These are phyloP conservation scores for Lophotis ruficrista DNA, from an alignment of 2,113 vertebrate genomes.

Conservation along the genomic window DNA sequence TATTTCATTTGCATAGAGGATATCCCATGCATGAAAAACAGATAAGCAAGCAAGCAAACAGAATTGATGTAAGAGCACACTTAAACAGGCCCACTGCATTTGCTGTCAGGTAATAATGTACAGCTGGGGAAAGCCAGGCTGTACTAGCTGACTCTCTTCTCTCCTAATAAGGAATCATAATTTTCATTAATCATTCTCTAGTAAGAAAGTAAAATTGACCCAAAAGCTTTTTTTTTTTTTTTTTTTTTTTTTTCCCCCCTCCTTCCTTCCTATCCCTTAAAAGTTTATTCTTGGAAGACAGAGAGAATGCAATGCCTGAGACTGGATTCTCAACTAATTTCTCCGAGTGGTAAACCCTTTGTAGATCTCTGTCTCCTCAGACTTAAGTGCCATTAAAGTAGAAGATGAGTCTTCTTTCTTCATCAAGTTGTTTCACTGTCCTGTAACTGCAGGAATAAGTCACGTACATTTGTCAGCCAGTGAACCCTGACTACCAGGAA, in stretches of 20 bases:
- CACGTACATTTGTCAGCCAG: not conserved
- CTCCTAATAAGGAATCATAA: not conserved
- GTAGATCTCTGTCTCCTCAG: not conserved
- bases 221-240: not conserved
- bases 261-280: not conserved
- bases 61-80: not conserved
- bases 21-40: not conserved
- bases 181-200: not conserved
- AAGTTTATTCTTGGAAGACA: not conserved
- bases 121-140: not conserved
- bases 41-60: not conserved
- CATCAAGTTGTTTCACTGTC: accelerated
- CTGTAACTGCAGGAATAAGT: not conserved
- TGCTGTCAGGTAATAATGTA: not conserved
- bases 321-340: not conserved
- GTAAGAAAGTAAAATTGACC: not conserved
- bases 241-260: not conserved
- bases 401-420: not conserved
- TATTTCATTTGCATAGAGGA: not conserved
- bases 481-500: not conserved
- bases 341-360: not conserved
- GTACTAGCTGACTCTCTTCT: not conserved
- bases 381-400: not conserved
- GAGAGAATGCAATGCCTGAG: accelerated
- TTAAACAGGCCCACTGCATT: not conserved